Percentiles rank a stretch among this genome's conserved stretches.
phyloP scores from a whole-genome alignment of 30 jellyfish, hydroid and myxozoan species.

The Hydractinia symbiolongicarpus region DNA sequence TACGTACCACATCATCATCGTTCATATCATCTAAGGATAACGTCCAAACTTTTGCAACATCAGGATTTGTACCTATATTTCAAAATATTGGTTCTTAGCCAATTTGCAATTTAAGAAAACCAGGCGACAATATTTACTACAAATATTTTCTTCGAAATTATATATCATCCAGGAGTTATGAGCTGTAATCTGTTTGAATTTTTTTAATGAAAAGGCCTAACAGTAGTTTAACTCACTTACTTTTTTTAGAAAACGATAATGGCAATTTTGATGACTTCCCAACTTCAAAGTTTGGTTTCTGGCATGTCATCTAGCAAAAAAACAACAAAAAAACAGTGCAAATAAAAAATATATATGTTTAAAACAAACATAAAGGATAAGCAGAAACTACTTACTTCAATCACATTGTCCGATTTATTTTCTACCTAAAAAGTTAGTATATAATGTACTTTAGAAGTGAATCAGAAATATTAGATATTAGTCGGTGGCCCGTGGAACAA shows the following conservation, averaged over 20 bases:
- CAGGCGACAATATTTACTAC: too few relatives aligned
- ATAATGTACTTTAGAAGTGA: too few relatives aligned
- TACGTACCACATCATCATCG: conserved; percentile 83
- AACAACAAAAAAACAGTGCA: not conserved
- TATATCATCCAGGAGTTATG: too few relatives aligned
- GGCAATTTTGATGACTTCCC: conserved; percentile 32
- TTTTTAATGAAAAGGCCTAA: too few relatives aligned
- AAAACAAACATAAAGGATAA: not conserved
- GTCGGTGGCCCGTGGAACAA: too few relatives aligned
- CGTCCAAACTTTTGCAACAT: conserved; percentile 80
- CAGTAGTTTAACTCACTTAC: not conserved
- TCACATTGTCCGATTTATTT: too few relatives aligned
- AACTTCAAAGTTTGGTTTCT: conserved; percentile 82
- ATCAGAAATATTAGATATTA: too few relatives aligned
- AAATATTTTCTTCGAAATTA: too few relatives aligned
- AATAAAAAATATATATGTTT: not conserved
- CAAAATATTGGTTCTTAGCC: not conserved
- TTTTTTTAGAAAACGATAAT: conserved; percentile 17
- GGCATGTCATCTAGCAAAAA: conserved; percentile 50
- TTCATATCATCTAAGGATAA: conserved; percentile 79
- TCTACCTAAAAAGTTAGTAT: too few relatives aligned
- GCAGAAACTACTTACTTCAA: too few relatives aligned
- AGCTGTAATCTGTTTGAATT: too few relatives aligned
- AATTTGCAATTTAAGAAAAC: too few relatives aligned
- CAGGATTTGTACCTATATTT: conserved; percentile 22